phyloP scores from a whole-genome alignment of 1,140 invertebrate species.

The Micrasema minimum region DNA sequence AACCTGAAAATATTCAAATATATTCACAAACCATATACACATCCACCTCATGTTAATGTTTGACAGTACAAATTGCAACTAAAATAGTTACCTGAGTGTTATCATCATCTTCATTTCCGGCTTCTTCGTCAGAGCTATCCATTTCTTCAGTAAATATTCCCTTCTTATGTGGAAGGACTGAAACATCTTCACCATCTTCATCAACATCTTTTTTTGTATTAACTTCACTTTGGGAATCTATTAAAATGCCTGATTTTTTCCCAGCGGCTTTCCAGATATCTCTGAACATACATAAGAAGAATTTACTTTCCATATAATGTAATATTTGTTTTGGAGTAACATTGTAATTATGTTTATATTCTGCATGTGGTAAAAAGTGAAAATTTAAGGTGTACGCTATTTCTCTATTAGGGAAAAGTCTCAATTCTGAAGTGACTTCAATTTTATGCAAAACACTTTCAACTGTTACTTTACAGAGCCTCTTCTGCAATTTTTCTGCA shows the following conservation, averaged over 20 bases:
- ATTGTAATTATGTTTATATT: conserved; percentile 77
- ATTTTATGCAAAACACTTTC: conserved; percentile 82
- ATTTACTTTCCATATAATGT: conserved; percentile 74
- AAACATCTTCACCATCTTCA: conserved; percentile 71
- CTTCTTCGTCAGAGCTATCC: conserved; percentile 83
- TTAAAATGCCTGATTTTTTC: conserved; percentile 45
- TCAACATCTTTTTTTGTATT: conserved; percentile 66
- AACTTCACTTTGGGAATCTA: conserved; percentile 55
- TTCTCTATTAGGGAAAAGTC: conserved; percentile 66
- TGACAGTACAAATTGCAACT: neutral
- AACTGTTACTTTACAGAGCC: conserved; percentile 81
- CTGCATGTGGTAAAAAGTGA: conserved; percentile 76
- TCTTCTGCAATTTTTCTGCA: conserved; percentile 75
- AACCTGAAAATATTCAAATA: conserved; percentile 56
- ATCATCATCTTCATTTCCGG: conserved; percentile 77
- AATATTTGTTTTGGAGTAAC: conserved; percentile 77
- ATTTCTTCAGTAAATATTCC: conserved; percentile 64
- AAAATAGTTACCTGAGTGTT: conserved; percentile 58
- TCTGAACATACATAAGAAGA: conserved; percentile 72
- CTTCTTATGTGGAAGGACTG: conserved; percentile 67
- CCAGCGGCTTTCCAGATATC: conserved; percentile 60
- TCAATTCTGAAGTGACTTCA: conserved; percentile 72
- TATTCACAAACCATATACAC: neutral
- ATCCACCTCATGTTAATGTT: neutral
- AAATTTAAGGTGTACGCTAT: conserved; percentile 73